Evolutionary conservation across 2,888 invertebrate genomes (phyloP).

Genomic region (Torymus auratus): DNA sequence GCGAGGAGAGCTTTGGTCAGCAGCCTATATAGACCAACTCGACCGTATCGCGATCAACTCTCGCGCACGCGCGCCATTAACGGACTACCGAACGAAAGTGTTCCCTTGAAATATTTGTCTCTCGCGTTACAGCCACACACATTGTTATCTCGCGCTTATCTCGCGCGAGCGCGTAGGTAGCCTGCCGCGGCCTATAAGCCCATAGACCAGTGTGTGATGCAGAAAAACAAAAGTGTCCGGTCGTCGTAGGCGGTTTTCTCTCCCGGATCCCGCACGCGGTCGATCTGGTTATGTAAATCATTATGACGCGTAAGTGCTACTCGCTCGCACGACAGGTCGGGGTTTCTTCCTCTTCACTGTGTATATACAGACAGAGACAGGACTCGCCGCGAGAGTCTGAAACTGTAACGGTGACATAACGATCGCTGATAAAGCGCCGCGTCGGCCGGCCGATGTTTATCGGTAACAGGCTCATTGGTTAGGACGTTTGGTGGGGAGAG

Average conservation of each 20-base stretch:
- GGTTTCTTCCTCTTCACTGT: slow-evolving; percentile 31
- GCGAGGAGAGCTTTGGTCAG: no score
- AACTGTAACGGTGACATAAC: slow-evolving; percentile 30
- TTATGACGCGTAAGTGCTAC: slow-evolving; percentile 51
- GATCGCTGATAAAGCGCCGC: slow-evolving; percentile 5
- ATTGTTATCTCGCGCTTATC: slow-evolving; percentile 44
- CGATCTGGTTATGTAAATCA: slow-evolving; percentile 69
- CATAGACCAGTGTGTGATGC: no score
- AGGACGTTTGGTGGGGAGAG: no score
- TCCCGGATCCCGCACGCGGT: slow-evolving; percentile 57
- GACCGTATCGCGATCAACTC: background rate
- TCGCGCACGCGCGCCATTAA: background rate
- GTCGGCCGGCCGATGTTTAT: slow-evolving; percentile 20
- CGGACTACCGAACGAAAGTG: slow-evolving; percentile 18
- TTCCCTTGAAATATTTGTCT: slow-evolving; percentile 46
- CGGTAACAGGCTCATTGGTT: background rate
- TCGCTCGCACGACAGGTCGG: slow-evolving; percentile 14
- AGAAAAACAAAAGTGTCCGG: background rate
- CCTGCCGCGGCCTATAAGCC: background rate
- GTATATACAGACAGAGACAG: no score
- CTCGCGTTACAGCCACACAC: background rate
- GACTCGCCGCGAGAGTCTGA: background rate
- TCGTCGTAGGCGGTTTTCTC: slow-evolving; percentile 63
- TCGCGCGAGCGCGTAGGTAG: background rate
- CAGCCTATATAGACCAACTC: no score